Evolutionary conservation across 2,113 vertebrate species (phyloP).

Genomic region (Dascyllus trimaculatus): DNA sequence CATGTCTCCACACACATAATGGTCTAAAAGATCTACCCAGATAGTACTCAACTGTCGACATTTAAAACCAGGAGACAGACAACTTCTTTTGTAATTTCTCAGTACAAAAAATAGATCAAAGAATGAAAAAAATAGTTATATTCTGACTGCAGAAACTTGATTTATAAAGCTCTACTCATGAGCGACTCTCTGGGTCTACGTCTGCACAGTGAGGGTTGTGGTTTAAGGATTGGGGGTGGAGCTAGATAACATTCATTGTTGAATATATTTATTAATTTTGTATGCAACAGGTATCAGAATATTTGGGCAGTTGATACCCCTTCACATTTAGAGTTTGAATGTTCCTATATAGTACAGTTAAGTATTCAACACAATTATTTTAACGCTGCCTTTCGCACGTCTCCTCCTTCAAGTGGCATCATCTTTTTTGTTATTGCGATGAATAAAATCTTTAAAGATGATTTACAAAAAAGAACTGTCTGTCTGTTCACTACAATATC

Average conservation of each 20-base stretch:
- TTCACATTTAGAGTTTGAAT: constrained; percentile 71
- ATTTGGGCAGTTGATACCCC: constrained; percentile 77
- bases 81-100: constrained; percentile 44
- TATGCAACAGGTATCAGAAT: constrained; percentile 68
- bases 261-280: constrained; percentile 69
- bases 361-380: constrained; percentile 72
- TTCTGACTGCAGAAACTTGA: constrained; percentile 65
- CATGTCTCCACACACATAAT: constrained; percentile 48
- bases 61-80: constrained; percentile 60
- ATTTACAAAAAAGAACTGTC: constrained; percentile 90
- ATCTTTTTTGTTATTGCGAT: constrained; percentile 94
- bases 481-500: constrained; percentile 90
- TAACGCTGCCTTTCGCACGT: constrained; percentile 43
- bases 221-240: constrained; percentile 70
- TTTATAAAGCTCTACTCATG: constrained; percentile 67
- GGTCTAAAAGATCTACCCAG: constrained; percentile 61
- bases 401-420: constrained; percentile 81
- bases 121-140: constrained; percentile 74
- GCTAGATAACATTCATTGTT: constrained; percentile 77
- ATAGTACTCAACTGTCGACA: constrained; percentile 46
- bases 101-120: constrained; percentile 78
- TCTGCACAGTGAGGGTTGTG: constrained; percentile 82
- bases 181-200: constrained; percentile 70
- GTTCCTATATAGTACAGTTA: constrained; percentile 61
- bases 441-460: constrained; percentile 93